phyloP scores from a whole-genome alignment of 2,113 vertebrate genomes.

The Anser brachyrhynchus region DNA sequence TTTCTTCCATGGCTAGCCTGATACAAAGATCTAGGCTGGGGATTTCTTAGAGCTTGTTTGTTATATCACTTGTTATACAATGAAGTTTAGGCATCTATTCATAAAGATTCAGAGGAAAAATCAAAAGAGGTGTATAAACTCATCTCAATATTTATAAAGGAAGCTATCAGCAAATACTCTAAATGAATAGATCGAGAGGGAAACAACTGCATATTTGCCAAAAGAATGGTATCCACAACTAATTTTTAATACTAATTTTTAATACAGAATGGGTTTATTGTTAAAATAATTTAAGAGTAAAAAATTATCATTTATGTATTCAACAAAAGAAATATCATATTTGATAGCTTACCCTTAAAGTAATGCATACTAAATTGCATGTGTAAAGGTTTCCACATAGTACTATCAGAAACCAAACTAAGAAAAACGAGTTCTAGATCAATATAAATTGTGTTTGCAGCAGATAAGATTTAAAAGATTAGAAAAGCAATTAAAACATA shows the following conservation, averaged over 20 bases:
- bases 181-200: background rate
- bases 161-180: background rate
- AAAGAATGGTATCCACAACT: background rate
- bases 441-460: background rate
- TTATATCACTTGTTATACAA: background rate
- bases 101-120: background rate
- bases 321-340: background rate
- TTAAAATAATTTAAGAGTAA: background rate
- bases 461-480: background rate
- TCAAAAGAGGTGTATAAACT: background rate
- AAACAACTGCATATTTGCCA: background rate
- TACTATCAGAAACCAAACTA: background rate
- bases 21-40: background rate
- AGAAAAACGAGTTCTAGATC: slow-evolving; percentile 22
- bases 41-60: background rate
- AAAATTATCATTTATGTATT: background rate
- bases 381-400: background rate
- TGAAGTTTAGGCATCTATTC: background rate
- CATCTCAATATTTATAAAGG: background rate
- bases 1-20: background rate
- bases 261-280: background rate
- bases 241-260: background rate
- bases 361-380: background rate
- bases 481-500: background rate
- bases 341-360: background rate